Evolutionary conservation across 2,113 vertebrate genomes (phyloP).

Genomic region (Phylloscopus trochiloides): DNA sequence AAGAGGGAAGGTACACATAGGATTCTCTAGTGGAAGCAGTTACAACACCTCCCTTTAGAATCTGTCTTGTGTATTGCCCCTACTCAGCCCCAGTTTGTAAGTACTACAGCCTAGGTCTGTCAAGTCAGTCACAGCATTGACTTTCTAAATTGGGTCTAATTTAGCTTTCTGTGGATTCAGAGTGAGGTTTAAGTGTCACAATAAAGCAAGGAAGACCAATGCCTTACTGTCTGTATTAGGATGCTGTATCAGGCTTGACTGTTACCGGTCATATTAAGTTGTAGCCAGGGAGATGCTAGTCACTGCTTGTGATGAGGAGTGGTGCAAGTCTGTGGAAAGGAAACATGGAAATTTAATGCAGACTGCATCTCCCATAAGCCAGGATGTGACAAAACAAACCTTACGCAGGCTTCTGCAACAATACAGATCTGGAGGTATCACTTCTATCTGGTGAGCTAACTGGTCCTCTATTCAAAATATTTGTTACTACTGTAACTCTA

Average conservation of each 20-base stretch:
- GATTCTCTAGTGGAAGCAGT: not conserved
- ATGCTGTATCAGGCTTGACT: not conserved
- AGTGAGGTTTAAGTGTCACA: not conserved
- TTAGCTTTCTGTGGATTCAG: not conserved
- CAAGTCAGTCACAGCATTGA: not conserved
- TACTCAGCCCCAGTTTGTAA: not conserved
- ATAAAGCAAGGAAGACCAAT: not conserved
- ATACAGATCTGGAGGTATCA: not conserved
- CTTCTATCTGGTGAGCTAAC: not conserved
- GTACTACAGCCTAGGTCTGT: not conserved
- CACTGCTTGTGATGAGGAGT: not conserved
- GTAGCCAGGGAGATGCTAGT: not conserved
- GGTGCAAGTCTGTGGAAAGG: not conserved
- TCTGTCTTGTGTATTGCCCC: not conserved
- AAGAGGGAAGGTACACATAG: not conserved
- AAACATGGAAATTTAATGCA: not conserved
- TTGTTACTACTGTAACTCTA: not conserved
- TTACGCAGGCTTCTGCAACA: not conserved
- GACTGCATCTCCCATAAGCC: not conserved
- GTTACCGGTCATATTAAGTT: not conserved
- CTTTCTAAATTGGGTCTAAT: not conserved
- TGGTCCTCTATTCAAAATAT: not conserved
- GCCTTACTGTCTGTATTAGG: not conserved
- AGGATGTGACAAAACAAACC: not conserved
- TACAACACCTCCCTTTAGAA: not conserved